Evolutionary conservation across 2,113 vertebrate species (phyloP), one percentile per base, ranked within the genome.

Genomic region (Zootoca vivipara): DNA sequence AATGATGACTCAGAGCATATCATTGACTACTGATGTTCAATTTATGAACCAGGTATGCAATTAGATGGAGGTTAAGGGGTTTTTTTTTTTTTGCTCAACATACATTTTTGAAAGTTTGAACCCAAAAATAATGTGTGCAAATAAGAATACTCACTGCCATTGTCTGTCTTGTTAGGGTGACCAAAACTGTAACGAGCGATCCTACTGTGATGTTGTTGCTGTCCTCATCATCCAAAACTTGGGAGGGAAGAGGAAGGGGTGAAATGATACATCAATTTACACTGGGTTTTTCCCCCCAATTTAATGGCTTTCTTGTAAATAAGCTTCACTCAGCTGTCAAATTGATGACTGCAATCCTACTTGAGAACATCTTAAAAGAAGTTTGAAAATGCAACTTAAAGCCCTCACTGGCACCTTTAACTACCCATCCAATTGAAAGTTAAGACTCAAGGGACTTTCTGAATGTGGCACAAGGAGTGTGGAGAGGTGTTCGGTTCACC

Each of bases 141-240:
- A 84, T 52, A 42, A 79, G 13, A 89, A 75, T 95, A 95, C 98
- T 98, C 96, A 99, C 99, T 94, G 96, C 96, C 99, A 99, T 99
- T 72, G 97, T 98, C 94, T 98, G 99, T 89, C 99, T 98, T 85
- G 97, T 98, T 91, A 99, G 93, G 20, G 98, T 99, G 89, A 99
- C 98, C 2, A 99, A 96, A 85, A 99, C 99, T 69, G 99, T 99
- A 91, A 99, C 99, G 35, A 99, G 97, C 65, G 99, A 99, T 83
- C 99, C 99, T 72, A 99, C 99, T 87, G 99, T 99, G 93, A 99
- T 99, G 93, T 99, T 99, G 95, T 98, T 98, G 96, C 99, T 99
- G 92, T 99, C 99, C 96, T 99, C 99, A 93, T 99, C 99, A 95
- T 99, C 99, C 93, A 99, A 95, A 83, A 99, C 99, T 99, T 89